Base-by-base conservation (phyloP, 2,797 vertebrate species). In the Synaphobranchus kaupii region DNA sequence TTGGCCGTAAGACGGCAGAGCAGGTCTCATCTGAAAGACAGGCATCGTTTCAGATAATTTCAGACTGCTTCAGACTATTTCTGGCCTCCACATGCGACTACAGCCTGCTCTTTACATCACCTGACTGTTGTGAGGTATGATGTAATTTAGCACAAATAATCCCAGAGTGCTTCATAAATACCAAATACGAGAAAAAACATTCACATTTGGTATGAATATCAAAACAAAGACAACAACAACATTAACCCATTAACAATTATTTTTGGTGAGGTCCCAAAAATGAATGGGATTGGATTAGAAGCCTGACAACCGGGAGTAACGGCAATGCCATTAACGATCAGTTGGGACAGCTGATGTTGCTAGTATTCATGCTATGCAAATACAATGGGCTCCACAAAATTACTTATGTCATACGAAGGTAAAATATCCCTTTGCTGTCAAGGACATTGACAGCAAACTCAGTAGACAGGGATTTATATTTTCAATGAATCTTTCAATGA, bases 11-110 rank as follows among this genome's bases (percentile, higher is more conserved):
- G 54, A 90, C 80, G 25, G 95, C 96, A 13, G 92, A 90, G 90
- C 97, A 99, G 31, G 90, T 66, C 34, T 92, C 87, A 86, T 15
- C 97, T 98, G 93, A 82, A 91, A 34, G 87, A 90, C 91, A 56
- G 78, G 82, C 88, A 87, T 52, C 50, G 7, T 28, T n/a, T 63
- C 54, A 90, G 13, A 48, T 22, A 66, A 66, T 66, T 60, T 66
- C 25, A 25, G 60, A 66, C 60, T 25, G 60, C 22, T 63, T 63
- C 60, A 63, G 60, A 63, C 60, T 63, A 13, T 54, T 54, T 54
- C 15, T 58, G 56, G 17, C 12, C 56, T 9, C 25, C 5, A 1
- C 2, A 66, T 66, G 6, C 28, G 0, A 25, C 39, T 0, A 76
- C 52, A 28, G n/a, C 7, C 63, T 9, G 7, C n/a, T 28, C 13